Base-by-base conservation (phyloP, 2,113 vertebrate species). In the Tursiops truncatus region DNA sequence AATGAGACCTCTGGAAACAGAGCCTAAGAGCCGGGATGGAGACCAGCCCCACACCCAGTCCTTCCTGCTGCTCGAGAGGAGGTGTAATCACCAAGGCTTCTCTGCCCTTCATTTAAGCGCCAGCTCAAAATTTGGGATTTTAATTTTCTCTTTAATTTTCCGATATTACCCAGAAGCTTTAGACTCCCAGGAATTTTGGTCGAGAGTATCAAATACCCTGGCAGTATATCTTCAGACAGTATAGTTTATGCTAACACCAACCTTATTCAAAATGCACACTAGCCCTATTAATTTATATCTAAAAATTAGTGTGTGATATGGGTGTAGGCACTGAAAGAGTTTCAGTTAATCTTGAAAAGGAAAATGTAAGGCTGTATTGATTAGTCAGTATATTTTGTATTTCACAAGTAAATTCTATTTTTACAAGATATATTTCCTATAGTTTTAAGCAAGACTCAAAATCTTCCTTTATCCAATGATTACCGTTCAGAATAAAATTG, bases 61-160 rank as follows among this genome's bases (percentile, higher is more conserved):
- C 41, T 53, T 36, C 82, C 18, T 95, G 47, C 73, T 17, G 23
- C 58, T 60, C 44, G n/a, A 91, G 83, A 79, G 76, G 89, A 87
- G 26, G 6, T 17, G 1, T 14, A 92, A 18, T 63, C 23, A 53
- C 2, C 20, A 18, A 92, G 31, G 58, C 18, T 53, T 90, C 71
- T 89, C 68, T 90, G 58, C 47, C 63, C 41, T 70, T 91, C 65
- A 50, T 87, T 47, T 76, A 23, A 71, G 26, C 88, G 28, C 31
- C 76, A 77, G 38, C 47, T 95, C 28, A 73, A n/a, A 25, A 60
- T 62, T 41, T 53, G 23, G 65, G 80, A 38, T 47, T 95, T 89
- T 74, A 86, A 68, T 73, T 89, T 95, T 74, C 65, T 97, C 60
- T 60, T 50, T 91, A 21, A 77, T 89, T 96, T 92, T 93, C 50